Percentiles rank a stretch among this genome's conserved stretches.
Conservation (phyloP, 2,113 vertebrate species). For the Gallinago jamesoni region DNA sequence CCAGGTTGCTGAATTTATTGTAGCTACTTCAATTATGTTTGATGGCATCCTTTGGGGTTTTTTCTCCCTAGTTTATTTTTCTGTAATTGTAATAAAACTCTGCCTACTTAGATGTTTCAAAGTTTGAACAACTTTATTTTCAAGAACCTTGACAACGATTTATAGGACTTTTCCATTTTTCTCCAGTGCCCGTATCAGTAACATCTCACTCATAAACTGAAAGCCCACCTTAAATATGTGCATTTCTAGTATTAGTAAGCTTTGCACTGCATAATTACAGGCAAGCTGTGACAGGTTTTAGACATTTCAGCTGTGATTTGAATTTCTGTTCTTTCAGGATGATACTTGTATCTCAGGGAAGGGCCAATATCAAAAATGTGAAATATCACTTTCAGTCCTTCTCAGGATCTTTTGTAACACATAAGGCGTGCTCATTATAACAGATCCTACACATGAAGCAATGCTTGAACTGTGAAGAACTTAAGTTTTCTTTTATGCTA, state of each 20-base stretch:
- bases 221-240: not conserved
- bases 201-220: not conserved
- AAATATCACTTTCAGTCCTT: not conserved
- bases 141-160: not conserved
- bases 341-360: not conserved
- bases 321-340: not conserved
- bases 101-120: not conserved
- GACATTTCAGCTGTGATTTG: not conserved
- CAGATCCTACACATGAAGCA: accelerated
- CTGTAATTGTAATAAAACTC: not conserved
- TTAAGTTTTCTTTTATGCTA: not conserved
- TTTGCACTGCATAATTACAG: not conserved
- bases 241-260: not conserved
- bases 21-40: not conserved
- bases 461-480: not conserved
- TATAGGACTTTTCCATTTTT: not conserved
- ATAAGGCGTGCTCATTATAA: not conserved
- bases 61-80: not conserved
- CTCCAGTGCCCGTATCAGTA: not conserved
- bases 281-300: not conserved
- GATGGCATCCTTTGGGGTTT: not conserved
- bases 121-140: not conserved
- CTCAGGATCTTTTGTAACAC: not conserved
- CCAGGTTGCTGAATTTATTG: not conserved
- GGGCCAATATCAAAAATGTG: not conserved